These are phyloP conservation scores for Porphyrio hochstetteri DNA, from an alignment of 2,113 vertebrate species.

Conservation along the genomic window DNA sequence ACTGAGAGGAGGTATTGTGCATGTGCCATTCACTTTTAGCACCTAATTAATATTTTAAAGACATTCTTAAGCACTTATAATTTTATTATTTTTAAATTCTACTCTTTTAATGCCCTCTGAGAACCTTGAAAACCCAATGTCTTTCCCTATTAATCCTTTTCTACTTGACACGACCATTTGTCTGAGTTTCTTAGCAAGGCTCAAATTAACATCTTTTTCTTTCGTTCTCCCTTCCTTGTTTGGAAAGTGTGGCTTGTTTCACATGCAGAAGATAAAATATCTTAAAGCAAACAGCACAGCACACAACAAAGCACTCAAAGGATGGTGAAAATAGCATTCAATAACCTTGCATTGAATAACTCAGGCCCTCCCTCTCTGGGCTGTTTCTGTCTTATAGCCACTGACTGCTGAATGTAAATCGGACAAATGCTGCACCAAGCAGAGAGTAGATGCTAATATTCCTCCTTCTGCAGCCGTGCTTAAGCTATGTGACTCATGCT, in stretches of 20 bases:
- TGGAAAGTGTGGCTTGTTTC: background rate
- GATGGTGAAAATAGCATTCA: background rate
- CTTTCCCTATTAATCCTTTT: constrained; percentile 4
- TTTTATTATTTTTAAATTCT: constrained; percentile 45
- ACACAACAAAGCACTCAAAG: background rate
- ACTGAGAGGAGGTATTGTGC: background rate
- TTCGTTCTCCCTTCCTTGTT: background rate
- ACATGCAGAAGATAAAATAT: background rate
- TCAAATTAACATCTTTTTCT: background rate
- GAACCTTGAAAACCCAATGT: background rate
- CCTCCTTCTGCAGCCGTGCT: background rate
- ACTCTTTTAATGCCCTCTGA: background rate
- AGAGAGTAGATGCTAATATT: background rate
- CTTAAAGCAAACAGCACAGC: background rate
- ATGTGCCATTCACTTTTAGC: constrained; percentile 13
- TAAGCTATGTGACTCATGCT: rapidly evolving
- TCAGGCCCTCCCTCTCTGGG: background rate
- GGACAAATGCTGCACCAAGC: background rate
- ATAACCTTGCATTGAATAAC: background rate
- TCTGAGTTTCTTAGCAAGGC: background rate
- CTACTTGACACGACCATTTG: background rate
- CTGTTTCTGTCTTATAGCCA: background rate
- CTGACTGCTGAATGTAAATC: background rate
- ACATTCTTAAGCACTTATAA: background rate
- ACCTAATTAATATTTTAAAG: constrained; percentile 45